These are phyloP conservation scores for Bombus pascuorum DNA, from an alignment of 1,140 invertebrate species.

Conservation along the genomic window DNA sequence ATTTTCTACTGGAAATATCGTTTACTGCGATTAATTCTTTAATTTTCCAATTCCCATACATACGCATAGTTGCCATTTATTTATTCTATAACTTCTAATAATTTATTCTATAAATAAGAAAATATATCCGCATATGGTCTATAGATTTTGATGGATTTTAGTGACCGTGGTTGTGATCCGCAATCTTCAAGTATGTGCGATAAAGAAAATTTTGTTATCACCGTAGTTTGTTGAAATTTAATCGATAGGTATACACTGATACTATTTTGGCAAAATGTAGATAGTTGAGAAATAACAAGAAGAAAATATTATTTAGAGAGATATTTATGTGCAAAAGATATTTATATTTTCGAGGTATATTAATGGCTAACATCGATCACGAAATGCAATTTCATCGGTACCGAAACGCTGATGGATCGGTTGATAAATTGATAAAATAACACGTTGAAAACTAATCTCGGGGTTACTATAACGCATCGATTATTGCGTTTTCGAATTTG, in stretches of 20 bases:
- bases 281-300: neutral
- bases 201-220: too few species aligned
- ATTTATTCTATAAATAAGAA: too few species aligned
- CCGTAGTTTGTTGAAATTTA: too few species aligned
- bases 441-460: neutral
- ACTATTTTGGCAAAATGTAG: neutral
- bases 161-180: too few species aligned
- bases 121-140: too few species aligned
- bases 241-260: neutral
- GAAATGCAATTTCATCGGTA: slow-evolving; percentile 10
- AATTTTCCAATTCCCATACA: too few species aligned
- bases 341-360: neutral
- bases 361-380: neutral
- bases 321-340: neutral
- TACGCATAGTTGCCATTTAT: too few species aligned
- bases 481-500: neutral
- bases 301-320: neutral
- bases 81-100: too few species aligned
- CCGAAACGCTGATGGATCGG: neutral
- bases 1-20: too few species aligned
- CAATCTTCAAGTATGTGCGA: too few species aligned
- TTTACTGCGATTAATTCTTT: too few species aligned
- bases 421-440: slow-evolving; percentile 2
- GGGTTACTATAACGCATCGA: neutral
- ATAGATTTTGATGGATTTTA: too few species aligned